These are phyloP conservation scores for Mellilla xanthometata DNA, from an alignment of 2,888 invertebrate species.

Conservation along the genomic window DNA sequence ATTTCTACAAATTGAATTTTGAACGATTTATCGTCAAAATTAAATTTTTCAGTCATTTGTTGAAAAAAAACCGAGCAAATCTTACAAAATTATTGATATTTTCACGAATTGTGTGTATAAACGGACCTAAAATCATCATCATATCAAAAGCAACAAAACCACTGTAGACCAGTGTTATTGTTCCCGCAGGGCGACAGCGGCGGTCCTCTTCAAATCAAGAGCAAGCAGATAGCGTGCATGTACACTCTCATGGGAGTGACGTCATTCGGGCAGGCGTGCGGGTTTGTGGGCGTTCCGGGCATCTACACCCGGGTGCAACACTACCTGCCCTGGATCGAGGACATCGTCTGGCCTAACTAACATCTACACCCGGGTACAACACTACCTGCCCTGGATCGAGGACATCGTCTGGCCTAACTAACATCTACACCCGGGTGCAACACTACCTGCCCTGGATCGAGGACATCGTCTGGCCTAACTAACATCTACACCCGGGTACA, in stretches of 20 bases:
- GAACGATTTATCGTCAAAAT: too few relatives aligned
- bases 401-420: constrained; percentile 73
- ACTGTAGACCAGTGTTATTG: too few relatives aligned
- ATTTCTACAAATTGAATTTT: too few relatives aligned
- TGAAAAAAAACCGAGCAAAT: too few relatives aligned
- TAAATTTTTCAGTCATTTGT: too few relatives aligned
- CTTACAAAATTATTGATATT: too few relatives aligned
- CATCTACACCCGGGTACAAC: not conserved
- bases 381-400: too few relatives aligned
- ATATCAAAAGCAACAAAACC: too few relatives aligned
- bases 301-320: constrained; percentile 82
- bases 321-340: constrained; percentile 46
- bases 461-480: constrained; percentile 27
- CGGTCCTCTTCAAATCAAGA: constrained; percentile 80
- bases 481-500: too few relatives aligned
- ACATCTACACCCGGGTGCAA: constrained; percentile 82
- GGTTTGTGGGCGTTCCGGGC: constrained; percentile 66
- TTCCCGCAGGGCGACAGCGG: constrained; percentile 85
- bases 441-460: too few relatives aligned
- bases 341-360: constrained; percentile 25
- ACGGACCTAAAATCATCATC: too few relatives aligned
- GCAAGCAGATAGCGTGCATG: constrained; percentile 59
- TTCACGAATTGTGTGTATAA: too few relatives aligned
- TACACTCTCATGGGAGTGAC: constrained; percentile 78
- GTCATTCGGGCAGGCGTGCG: constrained; percentile 73